Evolutionary conservation across 2,888 invertebrate genomes (phyloP).

Genomic region (Meloe dianella): DNA sequence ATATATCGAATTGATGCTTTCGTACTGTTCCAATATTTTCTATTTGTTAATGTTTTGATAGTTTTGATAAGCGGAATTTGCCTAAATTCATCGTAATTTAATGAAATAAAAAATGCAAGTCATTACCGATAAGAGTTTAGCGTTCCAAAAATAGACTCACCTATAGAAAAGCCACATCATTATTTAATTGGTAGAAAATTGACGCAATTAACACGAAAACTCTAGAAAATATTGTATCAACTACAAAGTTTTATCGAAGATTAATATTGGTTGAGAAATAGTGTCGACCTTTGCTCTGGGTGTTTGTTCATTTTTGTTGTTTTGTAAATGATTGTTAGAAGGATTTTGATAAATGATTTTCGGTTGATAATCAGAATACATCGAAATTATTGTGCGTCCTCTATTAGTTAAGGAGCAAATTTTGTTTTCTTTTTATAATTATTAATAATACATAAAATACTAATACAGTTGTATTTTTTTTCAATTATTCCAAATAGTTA

Average conservation of each 20-base stretch:
- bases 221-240: not conserved
- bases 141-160: slow-evolving; percentile 4
- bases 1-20: slow-evolving; percentile 57
- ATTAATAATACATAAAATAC: slow-evolving; percentile 25
- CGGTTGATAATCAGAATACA: not conserved
- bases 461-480: slow-evolving; percentile 39
- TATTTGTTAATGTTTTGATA: not conserved
- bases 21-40: slow-evolving; percentile 49
- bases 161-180: slow-evolving; percentile 7
- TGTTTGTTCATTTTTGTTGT: too few relatives aligned
- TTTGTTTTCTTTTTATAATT: slow-evolving; percentile 9
- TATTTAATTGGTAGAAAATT: too few relatives aligned
- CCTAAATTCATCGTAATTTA: not conserved
- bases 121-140: not conserved
- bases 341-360: slow-evolving; percentile 6
- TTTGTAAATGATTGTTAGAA: not conserved
- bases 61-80: not conserved
- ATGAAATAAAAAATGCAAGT: not conserved
- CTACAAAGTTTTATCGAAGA: not conserved
- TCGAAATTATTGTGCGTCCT: slow-evolving; percentile 21
- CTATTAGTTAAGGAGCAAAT: slow-evolving; percentile 28
- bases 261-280: not conserved
- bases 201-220: not conserved
- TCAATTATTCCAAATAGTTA: slow-evolving; percentile 11
- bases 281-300: slow-evolving; percentile 23